phyloP scores from a whole-genome alignment of 1,140 invertebrate species.

The Venturia canescens region DNA sequence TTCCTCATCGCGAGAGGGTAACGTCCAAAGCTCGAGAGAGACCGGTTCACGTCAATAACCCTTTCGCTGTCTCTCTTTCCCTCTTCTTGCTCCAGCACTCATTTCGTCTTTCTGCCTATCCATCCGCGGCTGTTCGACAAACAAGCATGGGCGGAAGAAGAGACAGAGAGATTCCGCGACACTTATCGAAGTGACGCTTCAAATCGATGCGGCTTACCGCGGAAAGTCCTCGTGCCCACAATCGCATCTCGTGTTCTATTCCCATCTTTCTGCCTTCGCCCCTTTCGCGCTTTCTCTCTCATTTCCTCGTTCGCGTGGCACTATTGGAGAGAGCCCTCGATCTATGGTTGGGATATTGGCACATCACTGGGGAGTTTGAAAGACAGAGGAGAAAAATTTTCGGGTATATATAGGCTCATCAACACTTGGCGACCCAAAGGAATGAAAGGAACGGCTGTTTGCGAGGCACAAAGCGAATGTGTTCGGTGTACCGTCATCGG shows the following conservation, averaged over 20 bases:
- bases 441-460: constrained; percentile 22
- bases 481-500: neutral
- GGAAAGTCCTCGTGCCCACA: constrained; percentile 23
- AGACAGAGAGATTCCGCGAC: constrained; percentile 32
- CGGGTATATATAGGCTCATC: neutral
- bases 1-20: constrained; percentile 3
- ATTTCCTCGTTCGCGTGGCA: neutral
- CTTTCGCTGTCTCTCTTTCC: constrained; percentile 17
- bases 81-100: no score
- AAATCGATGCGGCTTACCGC: constrained; percentile 45
- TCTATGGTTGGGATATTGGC: neutral
- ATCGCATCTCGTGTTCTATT: constrained; percentile 1
- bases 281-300: neutral
- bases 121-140: neutral
- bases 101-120: constrained; percentile 19
- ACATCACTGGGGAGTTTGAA: neutral
- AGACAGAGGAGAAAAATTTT: neutral
- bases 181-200: constrained; percentile 41
- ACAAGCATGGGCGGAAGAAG: constrained; percentile 31
- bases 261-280: neutral
- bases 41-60: constrained; percentile 34
- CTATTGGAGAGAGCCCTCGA: neutral
- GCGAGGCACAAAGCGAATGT: neutral
- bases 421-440: constrained; percentile 28
- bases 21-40: neutral